Evolutionary conservation across 2,113 vertebrate genomes (phyloP), one percentile per base, ranked within the genome.

Genomic region (Microtus montanus): DNA sequence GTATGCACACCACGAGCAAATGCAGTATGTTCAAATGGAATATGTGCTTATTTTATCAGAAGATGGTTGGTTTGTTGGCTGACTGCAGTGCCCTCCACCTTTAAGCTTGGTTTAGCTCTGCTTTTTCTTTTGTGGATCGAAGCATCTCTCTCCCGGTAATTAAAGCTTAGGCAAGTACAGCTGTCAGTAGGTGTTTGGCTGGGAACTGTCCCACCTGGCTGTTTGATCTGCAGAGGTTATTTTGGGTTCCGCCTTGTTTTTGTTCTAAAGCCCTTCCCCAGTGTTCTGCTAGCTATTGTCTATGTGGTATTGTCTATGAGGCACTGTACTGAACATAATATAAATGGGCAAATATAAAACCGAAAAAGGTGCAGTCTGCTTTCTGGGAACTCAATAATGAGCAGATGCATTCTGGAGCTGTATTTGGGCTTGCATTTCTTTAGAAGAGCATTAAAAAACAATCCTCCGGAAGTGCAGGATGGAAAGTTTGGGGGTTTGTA

Each of bases 331-430:
- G 41, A 95, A 24, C 17, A 66, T 85, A 91, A 91, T 58, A 82
- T n/a, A 93, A 94, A 92, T 90, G 64, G 89, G 75, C 83, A 89
- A 91, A 93, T 91, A 87, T 33, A 78, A 89, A 90, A 73, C 77
- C 52, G 35, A 90, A 22, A 89, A 78, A 22, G n/a, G 52, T 10
- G 54, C 20, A 5, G 26, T 61, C 82, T 91, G 22, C 89, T 86
- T 94, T 95, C 30, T 47, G 13, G 35, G 58, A 94, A 3, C 5
- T 77, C 47, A 47, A 41, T 28, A 89, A 73, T 47, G 90, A 90
- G 73, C 49, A 77, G 61, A 80, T 71, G 2, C 9, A 63, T 91
- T 84, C 11, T 83, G 71, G 93, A 95, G 52, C 19, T 89, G 88
- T 70, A 73, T 68, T 71, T 84, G 26, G 24, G 1, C 17, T 79